These are phyloP conservation scores for mouse (Mus musculus) DNA, from an alignment of 2,113 vertebrate genomes.

Conservation along the genomic window DNA sequence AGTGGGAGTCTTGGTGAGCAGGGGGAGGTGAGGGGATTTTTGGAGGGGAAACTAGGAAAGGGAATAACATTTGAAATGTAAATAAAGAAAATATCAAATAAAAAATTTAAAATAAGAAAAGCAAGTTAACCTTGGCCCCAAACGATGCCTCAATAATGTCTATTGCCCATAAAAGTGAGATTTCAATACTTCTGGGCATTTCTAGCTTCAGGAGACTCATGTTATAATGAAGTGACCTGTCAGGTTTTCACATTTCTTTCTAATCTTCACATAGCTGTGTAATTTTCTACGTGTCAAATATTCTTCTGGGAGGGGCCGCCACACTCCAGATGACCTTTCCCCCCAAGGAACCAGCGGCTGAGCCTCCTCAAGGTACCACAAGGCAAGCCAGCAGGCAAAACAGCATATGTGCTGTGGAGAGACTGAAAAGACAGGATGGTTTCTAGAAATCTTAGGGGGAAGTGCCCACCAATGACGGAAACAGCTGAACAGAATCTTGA, in stretches of 20 bases:
- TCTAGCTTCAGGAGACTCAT: neutral
- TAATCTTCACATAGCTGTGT: neutral
- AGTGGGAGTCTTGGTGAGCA: too few species aligned
- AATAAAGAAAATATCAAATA: too few species aligned
- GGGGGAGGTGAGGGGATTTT: too few species aligned
- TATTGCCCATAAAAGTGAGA: neutral
- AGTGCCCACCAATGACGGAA: neutral
- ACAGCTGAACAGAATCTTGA: neutral
- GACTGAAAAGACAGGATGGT: neutral
- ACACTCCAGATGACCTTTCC: neutral
- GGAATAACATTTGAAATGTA: too few species aligned
- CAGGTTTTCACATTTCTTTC: neutral
- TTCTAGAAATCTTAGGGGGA: neutral
- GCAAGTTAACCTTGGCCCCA: neutral
- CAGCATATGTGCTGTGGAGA: neutral
- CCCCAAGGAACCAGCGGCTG: neutral
- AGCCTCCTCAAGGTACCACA: neutral
- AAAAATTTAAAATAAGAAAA: conserved; percentile 58
- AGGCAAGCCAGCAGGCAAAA: neutral
- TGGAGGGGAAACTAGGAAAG: too few species aligned
- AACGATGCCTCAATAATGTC: neutral
- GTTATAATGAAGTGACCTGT: neutral
- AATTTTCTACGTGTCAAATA: neutral
- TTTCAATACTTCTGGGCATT: neutral
- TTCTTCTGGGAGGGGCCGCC: neutral